Evolutionary conservation across 2,113 vertebrate species (phyloP).

Genomic region (Platanista minor): DNA sequence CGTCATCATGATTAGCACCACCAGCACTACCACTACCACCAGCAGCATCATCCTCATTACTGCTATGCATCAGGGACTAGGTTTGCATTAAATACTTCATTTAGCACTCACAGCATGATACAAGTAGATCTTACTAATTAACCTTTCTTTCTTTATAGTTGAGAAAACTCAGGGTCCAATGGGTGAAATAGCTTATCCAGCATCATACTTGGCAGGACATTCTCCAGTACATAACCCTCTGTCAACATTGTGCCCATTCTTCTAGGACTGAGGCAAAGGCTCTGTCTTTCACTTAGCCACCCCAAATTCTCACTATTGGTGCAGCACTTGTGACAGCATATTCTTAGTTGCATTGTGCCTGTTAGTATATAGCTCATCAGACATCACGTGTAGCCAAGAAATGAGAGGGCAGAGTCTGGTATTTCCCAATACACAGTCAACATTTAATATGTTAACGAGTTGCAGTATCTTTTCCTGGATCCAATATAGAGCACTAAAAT

Average conservation of each 20-base stretch:
- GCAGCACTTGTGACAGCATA: too few relatives aligned
- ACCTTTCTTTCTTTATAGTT: neutral
- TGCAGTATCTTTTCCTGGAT: slow-evolving; percentile 20
- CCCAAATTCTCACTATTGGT: neutral
- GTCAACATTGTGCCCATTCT: neutral
- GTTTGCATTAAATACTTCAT: neutral
- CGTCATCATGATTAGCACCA: rapidly evolving
- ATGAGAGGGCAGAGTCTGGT: neutral
- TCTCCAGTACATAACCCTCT: neutral
- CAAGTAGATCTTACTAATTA: neutral
- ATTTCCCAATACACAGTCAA: neutral
- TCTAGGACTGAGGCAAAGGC: neutral
- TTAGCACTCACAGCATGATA: neutral
- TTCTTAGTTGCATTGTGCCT: neutral
- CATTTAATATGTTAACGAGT: neutral
- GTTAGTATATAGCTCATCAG: neutral
- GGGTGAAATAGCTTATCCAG: neutral
- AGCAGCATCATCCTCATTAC: rapidly evolving
- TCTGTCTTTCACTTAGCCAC: neutral
- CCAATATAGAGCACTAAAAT: slow-evolving; percentile 47
- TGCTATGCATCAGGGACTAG: neutral
- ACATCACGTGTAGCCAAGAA: neutral
- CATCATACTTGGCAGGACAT: rapidly evolving
- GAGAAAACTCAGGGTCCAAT: neutral
- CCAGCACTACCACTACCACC: rapidly evolving